A percentile compares a stretch with the other conserved stretches of the same genome.
Conservation (phyloP, 2,888 invertebrate genomes). For the Machimus atricapillus region DNA sequence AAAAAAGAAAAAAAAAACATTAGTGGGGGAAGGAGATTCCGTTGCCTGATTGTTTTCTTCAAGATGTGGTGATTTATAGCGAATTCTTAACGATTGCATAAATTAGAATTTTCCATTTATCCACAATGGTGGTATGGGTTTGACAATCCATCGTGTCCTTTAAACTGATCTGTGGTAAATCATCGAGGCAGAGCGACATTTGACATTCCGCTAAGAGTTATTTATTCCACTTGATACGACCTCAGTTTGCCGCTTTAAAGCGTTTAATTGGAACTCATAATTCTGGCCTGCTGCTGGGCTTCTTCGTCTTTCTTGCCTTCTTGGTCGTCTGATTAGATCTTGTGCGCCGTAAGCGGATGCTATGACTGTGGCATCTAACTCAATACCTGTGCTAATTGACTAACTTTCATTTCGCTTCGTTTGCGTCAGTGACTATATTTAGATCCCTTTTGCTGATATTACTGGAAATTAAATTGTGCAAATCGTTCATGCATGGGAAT, state of each 20-base stretch:
- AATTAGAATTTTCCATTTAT: neutral
- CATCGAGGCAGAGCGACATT: neutral
- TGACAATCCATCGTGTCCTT: neutral
- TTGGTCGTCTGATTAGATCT: neutral
- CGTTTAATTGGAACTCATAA: constrained; percentile 12
- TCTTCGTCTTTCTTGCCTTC: neutral
- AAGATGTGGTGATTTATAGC: neutral
- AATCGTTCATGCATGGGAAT: neutral
- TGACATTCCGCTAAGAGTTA: neutral
- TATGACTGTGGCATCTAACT: neutral
- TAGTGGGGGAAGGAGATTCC: neutral
- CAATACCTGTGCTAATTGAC: neutral
- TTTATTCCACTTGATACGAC: neutral
- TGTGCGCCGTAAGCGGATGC: neutral
- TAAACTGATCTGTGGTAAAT: neutral
- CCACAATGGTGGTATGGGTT: neutral
- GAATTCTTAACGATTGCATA: neutral
- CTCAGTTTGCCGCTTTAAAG: neutral
- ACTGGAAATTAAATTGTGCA: neutral
- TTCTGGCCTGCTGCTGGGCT: neutral
- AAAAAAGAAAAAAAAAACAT: neutral
- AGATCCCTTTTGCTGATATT: neutral
- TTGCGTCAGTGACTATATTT: neutral
- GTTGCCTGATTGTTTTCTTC: neutral
- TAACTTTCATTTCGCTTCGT: neutral